Evolutionary conservation across 2,113 vertebrate species (phyloP).

Genomic region (Sylvietta virens): DNA sequence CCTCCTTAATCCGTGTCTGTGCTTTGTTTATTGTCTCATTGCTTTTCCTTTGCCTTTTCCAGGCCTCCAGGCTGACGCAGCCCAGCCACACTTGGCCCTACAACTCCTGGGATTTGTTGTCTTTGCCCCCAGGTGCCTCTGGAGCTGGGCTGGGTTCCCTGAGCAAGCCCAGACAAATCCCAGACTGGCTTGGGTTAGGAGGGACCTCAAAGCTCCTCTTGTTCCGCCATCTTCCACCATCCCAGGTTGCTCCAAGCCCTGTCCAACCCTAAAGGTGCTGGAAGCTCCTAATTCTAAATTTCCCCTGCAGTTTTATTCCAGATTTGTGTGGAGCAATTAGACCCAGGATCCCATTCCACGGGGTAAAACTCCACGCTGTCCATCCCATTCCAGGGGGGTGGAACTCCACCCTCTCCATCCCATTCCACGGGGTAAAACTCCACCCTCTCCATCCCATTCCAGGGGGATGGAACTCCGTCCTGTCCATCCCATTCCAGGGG

Average conservation of each 20-base stretch:
- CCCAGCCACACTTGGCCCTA: background rate
- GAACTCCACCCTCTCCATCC: background rate
- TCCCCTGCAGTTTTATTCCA: background rate
- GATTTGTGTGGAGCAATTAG: background rate
- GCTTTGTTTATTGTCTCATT: background rate
- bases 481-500: background rate
- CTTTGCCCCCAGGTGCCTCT: background rate
- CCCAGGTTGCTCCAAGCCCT: background rate
- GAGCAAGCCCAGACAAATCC: background rate
- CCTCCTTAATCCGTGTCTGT: background rate
- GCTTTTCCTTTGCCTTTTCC: background rate
- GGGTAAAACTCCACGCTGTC: background rate
- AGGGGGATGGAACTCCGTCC: background rate
- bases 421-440: background rate
- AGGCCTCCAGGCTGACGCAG: background rate
- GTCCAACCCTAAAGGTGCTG: no score
- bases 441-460: background rate
- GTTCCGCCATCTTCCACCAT: background rate
- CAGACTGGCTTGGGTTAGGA: background rate
- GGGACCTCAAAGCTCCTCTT: background rate
- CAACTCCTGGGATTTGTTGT: rapidly evolving
- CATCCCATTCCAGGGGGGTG: no score
- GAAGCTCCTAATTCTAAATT: background rate
- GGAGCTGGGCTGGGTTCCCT: background rate
- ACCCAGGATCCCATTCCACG: no score